Base-by-base conservation (phyloP, 2,888 invertebrate species). In the Megastigmus dorsalis region DNA sequence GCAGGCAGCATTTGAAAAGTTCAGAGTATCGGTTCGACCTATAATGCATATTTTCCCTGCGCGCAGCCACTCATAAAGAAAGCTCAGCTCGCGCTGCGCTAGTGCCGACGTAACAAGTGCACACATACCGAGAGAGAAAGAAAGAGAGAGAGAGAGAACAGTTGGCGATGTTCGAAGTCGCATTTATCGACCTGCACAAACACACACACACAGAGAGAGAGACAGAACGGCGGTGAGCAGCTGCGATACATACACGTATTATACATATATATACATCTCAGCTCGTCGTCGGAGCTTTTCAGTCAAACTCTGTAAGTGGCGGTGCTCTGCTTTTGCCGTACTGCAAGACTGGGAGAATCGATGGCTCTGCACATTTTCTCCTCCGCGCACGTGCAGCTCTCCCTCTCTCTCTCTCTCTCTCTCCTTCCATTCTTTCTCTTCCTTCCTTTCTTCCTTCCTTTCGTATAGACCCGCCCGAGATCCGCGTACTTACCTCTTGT, bases 131-230 rank as follows among this genome's bases (percentile, higher is more conserved):
- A n/a, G n/a, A n/a, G n/a, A n/a, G n/a, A n/a, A n/a, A n/a, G n/a
- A n/a, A n/a, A n/a, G n/a, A n/a, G n/a, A n/a, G n/a, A n/a, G 15
- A 23, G 26, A 18, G 30, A 26, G 6, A 30, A 20, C 13, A 13
- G 36, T 7, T 20, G 45, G 20, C 26, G 23, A n/a, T 50, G 38
- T 10, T 57, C 18, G 15, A n/a, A 43, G 52, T 23, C 38, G 36
- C 20, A 57, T 65, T 65, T 65, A 71, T 71, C 71, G 71, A 71
- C 28, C 71, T 23, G 52, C 13, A 33, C n/a, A n/a, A 15, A 41
- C 10, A 26, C 5, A 43, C 6, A 36, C 55, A n/a, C n/a, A n/a
- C n/a, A n/a, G n/a, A n/a, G n/a, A n/a, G n/a, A n/a, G n/a, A n/a
- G n/a, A n/a, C n/a, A n/a, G n/a, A n/a, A n/a, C n/a, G n/a, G n/a